Base-by-base conservation (phyloP, 2,888 invertebrate species). In the Augiades crinisus region DNA sequence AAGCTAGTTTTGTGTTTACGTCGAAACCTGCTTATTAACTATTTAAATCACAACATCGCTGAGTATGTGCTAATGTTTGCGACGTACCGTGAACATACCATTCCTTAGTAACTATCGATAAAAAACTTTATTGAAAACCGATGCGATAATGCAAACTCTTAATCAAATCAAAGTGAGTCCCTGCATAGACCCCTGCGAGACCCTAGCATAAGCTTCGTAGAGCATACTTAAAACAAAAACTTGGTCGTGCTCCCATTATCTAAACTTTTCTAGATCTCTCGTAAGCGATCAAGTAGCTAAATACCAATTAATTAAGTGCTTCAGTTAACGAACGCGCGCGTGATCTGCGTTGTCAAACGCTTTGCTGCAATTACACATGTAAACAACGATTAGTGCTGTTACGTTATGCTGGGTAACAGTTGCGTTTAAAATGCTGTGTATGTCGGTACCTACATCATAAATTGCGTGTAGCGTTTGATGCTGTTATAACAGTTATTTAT, bases 111-210 rank as follows among this genome's bases (percentile, higher is more conserved):
- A 43, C 31, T 19, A 13, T 8, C 19, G 12, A 16, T 27, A 10
- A 27, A 5, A 5, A 14, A 30, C 5, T 12, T 12, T 30, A 30
- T 3, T 30, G 2, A 30, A 19, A 12, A 41, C 8, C 24, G 21
- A 14, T 16, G 14, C 8, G 21, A 40, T 40, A 40, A 24, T 14
- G 13, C 7, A 34, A 14, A n/a, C 27, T 5, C 30, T 12, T 34
- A 37, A 30, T 36, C 24, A 44, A 57, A 64, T 62, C 54, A 62
- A 55, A 34, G 24, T n/a, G 33, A 62, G 47, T 54, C 59, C 58
- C 45, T 58, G 19, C 45, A 53, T 47, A 61, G 64, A 65, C 60
- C 62, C 62, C 54, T 57, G 61, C n/a, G 57, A 31, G 43, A 62
- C 59, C 21, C 60, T 56, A 54, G 16, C 8, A 38, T 58, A 14